phyloP scores from a whole-genome alignment of 1,140 invertebrate genomes.

The Neotoxoptera formosana region DNA sequence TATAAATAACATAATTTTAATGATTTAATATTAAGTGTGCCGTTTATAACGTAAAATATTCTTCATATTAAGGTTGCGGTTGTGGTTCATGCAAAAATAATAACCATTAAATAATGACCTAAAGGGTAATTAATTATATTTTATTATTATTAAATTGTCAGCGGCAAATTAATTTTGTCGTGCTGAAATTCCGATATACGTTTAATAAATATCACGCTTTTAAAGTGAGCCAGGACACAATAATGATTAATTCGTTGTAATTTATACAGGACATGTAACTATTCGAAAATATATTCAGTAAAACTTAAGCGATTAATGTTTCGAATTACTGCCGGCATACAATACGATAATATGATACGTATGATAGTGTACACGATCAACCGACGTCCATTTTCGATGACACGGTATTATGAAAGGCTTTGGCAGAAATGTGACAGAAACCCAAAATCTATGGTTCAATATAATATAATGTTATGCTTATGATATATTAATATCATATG shows the following conservation, averaged over 20 bases:
- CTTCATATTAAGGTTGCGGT: not conserved
- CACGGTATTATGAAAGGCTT: not conserved
- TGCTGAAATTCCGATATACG: not conserved
- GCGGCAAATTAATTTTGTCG: not conserved
- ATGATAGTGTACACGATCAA: not conserved
- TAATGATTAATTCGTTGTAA: conserved; percentile 8
- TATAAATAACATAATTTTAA: not conserved
- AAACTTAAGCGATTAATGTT: not conserved
- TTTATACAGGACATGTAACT: not conserved
- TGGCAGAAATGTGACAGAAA: not conserved
- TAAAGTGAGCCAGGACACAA: not conserved
- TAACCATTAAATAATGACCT: not conserved
- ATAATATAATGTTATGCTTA: too few relatives aligned
- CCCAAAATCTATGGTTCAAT: not conserved
- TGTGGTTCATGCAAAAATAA: not conserved
- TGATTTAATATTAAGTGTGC: not conserved
- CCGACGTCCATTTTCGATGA: not conserved
- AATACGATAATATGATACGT: not conserved
- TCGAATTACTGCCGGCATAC: not conserved
- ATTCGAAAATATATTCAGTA: not conserved
- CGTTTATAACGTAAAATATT: not conserved
- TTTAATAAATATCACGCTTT: conserved; percentile 1
- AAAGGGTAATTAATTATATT: not conserved
- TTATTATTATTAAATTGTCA: conserved; percentile 14
- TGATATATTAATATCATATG: too few relatives aligned